Evolutionary conservation across 2,113 vertebrate genomes (phyloP).

Genomic region (Eulemur rufifrons): DNA sequence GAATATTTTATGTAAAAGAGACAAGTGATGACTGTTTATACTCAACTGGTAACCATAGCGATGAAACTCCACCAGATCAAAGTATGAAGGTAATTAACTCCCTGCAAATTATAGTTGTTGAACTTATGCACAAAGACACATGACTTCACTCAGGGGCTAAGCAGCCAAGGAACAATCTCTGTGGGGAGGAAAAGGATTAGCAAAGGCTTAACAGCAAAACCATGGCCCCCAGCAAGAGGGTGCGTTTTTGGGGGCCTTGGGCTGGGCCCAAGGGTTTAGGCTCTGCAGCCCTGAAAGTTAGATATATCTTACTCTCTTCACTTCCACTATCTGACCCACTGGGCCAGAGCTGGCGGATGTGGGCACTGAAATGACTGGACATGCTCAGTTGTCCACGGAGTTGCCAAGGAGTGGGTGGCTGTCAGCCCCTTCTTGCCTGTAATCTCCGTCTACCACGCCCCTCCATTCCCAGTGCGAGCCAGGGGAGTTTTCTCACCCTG

Average conservation of each 20-base stretch:
- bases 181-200: neutral
- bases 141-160: neutral
- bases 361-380: neutral
- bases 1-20: constrained; percentile 55
- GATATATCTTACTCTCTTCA: neutral
- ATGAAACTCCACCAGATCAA: constrained; percentile 65
- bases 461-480: neutral
- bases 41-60: constrained; percentile 74
- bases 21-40: constrained; percentile 67
- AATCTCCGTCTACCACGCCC: neutral
- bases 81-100: constrained; percentile 74
- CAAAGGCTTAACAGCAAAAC: neutral
- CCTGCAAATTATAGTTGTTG: constrained; percentile 61
- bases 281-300: neutral
- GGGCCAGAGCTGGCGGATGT: neutral
- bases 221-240: neutral
- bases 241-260: neutral
- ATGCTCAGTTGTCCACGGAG: neutral
- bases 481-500: neutral
- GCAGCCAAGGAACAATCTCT: neutral
- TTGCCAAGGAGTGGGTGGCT: neutral
- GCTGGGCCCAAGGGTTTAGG: neutral
- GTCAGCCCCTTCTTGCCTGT: neutral
- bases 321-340: neutral
- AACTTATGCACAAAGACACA: constrained; percentile 35